Conservation (phyloP, 2,113 vertebrate species). For the Channa maculata region DNA sequence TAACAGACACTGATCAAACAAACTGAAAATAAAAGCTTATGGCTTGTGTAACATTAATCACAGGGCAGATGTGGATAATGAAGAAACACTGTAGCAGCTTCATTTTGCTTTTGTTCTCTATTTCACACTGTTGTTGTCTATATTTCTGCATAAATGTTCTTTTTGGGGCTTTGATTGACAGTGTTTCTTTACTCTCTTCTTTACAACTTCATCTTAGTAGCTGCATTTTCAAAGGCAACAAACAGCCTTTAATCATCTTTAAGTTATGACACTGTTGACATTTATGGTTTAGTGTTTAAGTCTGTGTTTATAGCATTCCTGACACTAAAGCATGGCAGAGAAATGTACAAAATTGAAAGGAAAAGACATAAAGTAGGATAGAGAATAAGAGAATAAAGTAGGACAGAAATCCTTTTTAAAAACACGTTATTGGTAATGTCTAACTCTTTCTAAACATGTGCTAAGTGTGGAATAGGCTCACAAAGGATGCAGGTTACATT, state of each 20-base stretch:
- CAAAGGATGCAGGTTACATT: constrained; percentile 5
- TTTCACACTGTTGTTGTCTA: too few relatives aligned
- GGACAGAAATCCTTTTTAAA: too few relatives aligned
- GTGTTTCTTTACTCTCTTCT: too few relatives aligned
- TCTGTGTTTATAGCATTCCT: constrained; percentile 37
- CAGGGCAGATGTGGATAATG: too few relatives aligned
- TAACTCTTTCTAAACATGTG: constrained; percentile 21
- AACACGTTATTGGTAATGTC: background rate
- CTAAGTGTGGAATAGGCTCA: constrained; percentile 8
- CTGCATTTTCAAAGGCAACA: background rate
- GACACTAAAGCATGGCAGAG: constrained; percentile 15
- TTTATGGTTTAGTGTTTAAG: constrained; percentile 2
- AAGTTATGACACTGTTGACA: background rate
- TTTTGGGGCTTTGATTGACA: too few relatives aligned
- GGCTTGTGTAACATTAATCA: too few relatives aligned
- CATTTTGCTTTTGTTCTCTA: too few relatives aligned
- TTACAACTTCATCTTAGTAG: too few relatives aligned
- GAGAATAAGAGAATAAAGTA: constrained; percentile 6
- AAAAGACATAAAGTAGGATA: background rate
- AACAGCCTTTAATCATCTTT: background rate
- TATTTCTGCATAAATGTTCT: background rate
- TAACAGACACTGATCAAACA: too few relatives aligned
- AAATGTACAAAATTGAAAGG: background rate
- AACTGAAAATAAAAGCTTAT: too few relatives aligned
- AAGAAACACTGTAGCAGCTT: too few relatives aligned